Evolutionary conservation across 2,888 invertebrate species (phyloP), one percentile per base, ranked within the genome.

Genomic region (Acrobasis suavella): DNA sequence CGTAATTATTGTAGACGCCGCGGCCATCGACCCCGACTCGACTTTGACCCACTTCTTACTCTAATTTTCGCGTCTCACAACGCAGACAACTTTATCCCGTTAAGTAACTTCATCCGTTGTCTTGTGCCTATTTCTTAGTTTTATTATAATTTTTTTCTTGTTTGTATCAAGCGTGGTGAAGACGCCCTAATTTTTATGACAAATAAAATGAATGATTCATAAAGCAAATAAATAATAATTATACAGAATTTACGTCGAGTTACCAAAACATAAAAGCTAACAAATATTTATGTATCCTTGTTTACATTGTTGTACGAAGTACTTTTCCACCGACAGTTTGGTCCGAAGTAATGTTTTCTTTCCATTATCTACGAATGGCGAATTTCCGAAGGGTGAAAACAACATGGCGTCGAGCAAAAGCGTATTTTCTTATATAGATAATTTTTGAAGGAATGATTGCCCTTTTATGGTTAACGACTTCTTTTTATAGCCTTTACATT

Each of bases 31-130:
- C 89, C 90, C 81, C 80, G 76, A 42, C 79, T 78, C 85, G 91
- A 91, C 91, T 91, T 91, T 91, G 91, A 91, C 91, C 91, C 78
- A 91, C 83, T 91, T 91, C 81, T 82, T 82, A 85, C 83, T 85
- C 85, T 91, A 91, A 91, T 91, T 91, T 86, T 86, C 88, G 77
- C 84, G 86, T 83, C 86, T 89, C 87, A 86, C 80, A 73, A 77
- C 71, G 79, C 72, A 82, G 80, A 85, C 83, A 82, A 83, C 81
- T 82, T 84, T 77, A 71, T 79, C 75, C 77, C 74, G 71, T 71
- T 70, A 69, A 76, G 76, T 75, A 78, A 76, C 75, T 76, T 74
- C 66, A 68, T 62, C 67, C 61, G 63, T 38, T 51, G 46, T n/a
- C 46, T 46, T 14, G 5, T n/a, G 46, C 46, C 46, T 46, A 46